These are phyloP conservation scores for Sylvicapra grimmia DNA, from an alignment of 2,113 vertebrate genomes.

Conservation along the genomic window DNA sequence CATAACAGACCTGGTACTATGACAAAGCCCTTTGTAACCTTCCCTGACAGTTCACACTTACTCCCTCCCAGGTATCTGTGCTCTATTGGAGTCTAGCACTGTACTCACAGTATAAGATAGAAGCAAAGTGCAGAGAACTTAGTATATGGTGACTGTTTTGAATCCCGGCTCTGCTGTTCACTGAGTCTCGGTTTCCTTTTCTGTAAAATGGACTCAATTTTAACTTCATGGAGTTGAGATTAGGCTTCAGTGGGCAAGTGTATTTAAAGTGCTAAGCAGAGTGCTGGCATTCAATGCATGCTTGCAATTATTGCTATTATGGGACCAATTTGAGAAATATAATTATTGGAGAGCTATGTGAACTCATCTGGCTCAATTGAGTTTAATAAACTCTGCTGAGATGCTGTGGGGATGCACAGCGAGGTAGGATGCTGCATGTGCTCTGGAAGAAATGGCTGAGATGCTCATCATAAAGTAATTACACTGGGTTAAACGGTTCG, in stretches of 20 bases:
- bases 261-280: background rate
- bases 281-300: background rate
- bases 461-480: background rate
- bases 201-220: background rate
- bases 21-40: background rate
- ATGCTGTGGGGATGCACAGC: background rate
- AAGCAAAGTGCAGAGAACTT: too few species aligned
- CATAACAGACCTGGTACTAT: background rate
- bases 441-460: background rate
- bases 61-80: background rate
- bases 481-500: background rate
- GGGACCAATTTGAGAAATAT: background rate
- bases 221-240: background rate
- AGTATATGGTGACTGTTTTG: background rate
- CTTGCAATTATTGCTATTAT: background rate
- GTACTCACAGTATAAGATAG: fast-evolving
- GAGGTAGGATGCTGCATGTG: background rate
- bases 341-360: background rate
- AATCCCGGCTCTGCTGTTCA: background rate
- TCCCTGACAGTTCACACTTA: background rate
- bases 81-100: background rate
- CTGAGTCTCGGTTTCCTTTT: background rate
- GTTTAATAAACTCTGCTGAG: background rate
- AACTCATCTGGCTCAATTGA: background rate
- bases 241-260: background rate